Base-by-base conservation (phyloP, 2,888 invertebrate species). In the Phorcus lineatus region DNA sequence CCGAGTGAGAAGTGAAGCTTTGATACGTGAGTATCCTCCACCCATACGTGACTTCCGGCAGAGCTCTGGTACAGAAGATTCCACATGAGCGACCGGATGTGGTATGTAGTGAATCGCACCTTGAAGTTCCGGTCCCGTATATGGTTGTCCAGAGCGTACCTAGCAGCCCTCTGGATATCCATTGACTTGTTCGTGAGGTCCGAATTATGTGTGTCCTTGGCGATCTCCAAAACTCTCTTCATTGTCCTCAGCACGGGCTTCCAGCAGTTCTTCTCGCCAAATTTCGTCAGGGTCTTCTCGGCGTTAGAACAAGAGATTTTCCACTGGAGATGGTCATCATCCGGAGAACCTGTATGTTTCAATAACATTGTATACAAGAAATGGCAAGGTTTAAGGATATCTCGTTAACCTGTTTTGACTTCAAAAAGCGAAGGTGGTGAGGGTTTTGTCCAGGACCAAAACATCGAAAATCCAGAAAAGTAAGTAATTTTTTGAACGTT, bases 61-160 rank as follows among this genome's bases (percentile, higher is more conserved):
- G 17, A 40, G 7, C 19, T 47, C 7, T 57, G 24, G 53, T 78
- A 81, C 17, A 78, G 36, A 52, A 77, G 55, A 6, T 40, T 78
- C 80, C 80, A 81, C 57, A 81, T n/a, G 4, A 81, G 36, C 6
- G 78, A 78, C 40, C 80, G 77, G 9, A 81, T 62, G 74, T 81
- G 78, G 47, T 70, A 70, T 13, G 70, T 70, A 16, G 70, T 40
- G 22, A 70, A 70, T n/a, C 70, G 17, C 28, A 62, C 24, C 62
- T 28, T 24, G 22, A 62, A 62, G 3, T 13, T 16, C 28, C 16
- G 13, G 22, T 62, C 24, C 2, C 62, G 16, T 17, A 62, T 28
- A 6, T 62, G 17, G 28, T 62, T 11, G 24, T 62, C 16, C 16
- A 16, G 24, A 4, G 62, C 28, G 62, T 62, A 17, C 28, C 28